A percentile compares a stretch with the other conserved stretches of the same genome.
Conservation (phyloP, 37 sponge, comb jelly and placozoan genomes). For the Ianthella basta region DNA sequence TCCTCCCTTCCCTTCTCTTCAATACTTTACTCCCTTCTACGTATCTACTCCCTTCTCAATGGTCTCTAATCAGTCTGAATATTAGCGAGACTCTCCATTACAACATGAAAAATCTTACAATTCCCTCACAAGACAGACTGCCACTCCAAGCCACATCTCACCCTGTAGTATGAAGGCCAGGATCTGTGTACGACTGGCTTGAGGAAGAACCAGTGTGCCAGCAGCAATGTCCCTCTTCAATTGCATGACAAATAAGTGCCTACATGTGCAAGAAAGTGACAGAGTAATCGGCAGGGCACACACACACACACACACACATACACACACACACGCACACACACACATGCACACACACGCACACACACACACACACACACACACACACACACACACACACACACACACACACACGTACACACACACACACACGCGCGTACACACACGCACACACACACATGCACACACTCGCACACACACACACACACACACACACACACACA, state of each 20-base stretch:
- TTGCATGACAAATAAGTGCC: slow-evolving; percentile 63
- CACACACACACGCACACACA: slow-evolving; percentile 8
- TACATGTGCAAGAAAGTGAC: neutral
- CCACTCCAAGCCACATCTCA: neutral
- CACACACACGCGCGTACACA: too few relatives aligned
- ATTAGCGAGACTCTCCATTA: too few relatives aligned
- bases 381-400: too few relatives aligned
- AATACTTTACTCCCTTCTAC: too few relatives aligned
- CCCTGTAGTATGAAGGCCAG: slow-evolving; percentile 47
- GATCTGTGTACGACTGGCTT: slow-evolving; percentile 8
- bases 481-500: too few relatives aligned
- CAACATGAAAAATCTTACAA: too few relatives aligned
- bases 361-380: neutral
- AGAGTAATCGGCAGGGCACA: slow-evolving; percentile 6
- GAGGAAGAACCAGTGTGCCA: slow-evolving; percentile 29
- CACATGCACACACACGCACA: slow-evolving; percentile 8
- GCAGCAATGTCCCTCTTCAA: slow-evolving; percentile 55
- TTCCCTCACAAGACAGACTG: neutral
- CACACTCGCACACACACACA: too few relatives aligned
- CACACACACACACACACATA: neutral
- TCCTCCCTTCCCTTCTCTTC: too few relatives aligned
- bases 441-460: too few relatives aligned
- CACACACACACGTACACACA: too few relatives aligned
- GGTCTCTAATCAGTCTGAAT: too few relatives aligned
- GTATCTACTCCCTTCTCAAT: too few relatives aligned